phyloP scores from a whole-genome alignment of 1,140 invertebrate genomes.

The Drosophila azteca region DNA sequence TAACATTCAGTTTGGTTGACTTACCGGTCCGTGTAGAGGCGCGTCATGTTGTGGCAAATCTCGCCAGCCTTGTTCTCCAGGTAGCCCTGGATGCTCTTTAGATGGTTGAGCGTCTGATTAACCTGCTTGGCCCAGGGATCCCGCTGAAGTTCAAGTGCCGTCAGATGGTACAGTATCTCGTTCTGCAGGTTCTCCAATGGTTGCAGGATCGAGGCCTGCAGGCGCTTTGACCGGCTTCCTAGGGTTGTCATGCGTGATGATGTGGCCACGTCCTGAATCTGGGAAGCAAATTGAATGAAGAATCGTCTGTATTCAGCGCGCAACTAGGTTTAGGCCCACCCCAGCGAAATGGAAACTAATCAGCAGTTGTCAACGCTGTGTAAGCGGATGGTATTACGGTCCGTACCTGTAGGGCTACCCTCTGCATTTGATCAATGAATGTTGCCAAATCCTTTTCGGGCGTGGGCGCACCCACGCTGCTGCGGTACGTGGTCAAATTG shows the following conservation, averaged over 20 bases:
- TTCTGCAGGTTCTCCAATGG: conserved; percentile 88
- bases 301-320: not conserved
- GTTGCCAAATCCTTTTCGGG: conserved; percentile 89
- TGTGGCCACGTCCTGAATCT: conserved; percentile 86
- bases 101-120: conserved; percentile 89
- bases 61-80: conserved; percentile 89
- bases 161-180: conserved; percentile 89
- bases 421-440: conserved; percentile 89
- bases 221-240: conserved; percentile 86
- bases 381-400: too few relatives aligned
- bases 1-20: not conserved
- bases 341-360: conserved; percentile 42
- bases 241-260: conserved; percentile 88
- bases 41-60: conserved; percentile 86
- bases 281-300: conserved; percentile 12
- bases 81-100: conserved; percentile 90
- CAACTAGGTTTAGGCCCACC: not conserved
- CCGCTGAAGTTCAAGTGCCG: conserved; percentile 89
- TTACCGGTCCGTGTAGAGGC: conserved; percentile 77
- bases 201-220: conserved; percentile 87
- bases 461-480: conserved; percentile 87
- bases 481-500: conserved; percentile 88
- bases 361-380: not conserved
- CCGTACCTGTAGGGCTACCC: conserved; percentile 88
- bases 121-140: conserved; percentile 86